Percentiles rank a stretch among this genome's conserved stretches.
Conservation (phyloP, 2,888 invertebrate genomes). For the Formica aserva region DNA sequence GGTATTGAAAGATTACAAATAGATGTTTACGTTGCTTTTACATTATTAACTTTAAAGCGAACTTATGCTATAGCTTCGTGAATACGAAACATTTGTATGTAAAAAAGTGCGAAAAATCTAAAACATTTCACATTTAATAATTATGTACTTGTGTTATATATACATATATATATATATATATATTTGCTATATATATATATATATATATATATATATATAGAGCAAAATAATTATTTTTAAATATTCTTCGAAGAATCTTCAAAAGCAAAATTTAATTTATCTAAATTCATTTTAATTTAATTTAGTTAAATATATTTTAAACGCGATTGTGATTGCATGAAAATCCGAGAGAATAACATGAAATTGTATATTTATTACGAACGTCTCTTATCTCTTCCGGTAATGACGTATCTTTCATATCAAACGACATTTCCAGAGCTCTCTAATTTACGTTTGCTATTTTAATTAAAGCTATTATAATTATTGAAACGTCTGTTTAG, state of each 20-base stretch:
- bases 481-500: not conserved
- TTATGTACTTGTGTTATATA: not conserved
- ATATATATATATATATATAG: not conserved
- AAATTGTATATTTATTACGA: not conserved
- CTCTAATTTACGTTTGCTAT: not conserved
- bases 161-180: too few species aligned
- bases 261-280: not conserved
- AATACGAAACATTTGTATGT: not conserved
- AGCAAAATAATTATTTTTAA: conserved; percentile 5
- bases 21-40: not conserved
- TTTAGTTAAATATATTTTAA: not conserved
- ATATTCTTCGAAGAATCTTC: not conserved
- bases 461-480: not conserved
- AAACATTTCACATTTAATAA: not conserved
- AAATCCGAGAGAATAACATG: not conserved
- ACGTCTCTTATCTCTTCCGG: conserved; percentile 17
- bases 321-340: not conserved
- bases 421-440: not conserved
- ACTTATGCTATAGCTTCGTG: not conserved
- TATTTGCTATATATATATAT: too few species aligned
- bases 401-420: not conserved
- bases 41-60: not conserved
- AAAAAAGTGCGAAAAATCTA: not conserved
- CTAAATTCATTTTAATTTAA: not conserved
- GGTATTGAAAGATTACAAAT: conserved; percentile 15